Evolutionary conservation across 2,888 invertebrate species (phyloP).

Genomic region (Athalia cordata): DNA sequence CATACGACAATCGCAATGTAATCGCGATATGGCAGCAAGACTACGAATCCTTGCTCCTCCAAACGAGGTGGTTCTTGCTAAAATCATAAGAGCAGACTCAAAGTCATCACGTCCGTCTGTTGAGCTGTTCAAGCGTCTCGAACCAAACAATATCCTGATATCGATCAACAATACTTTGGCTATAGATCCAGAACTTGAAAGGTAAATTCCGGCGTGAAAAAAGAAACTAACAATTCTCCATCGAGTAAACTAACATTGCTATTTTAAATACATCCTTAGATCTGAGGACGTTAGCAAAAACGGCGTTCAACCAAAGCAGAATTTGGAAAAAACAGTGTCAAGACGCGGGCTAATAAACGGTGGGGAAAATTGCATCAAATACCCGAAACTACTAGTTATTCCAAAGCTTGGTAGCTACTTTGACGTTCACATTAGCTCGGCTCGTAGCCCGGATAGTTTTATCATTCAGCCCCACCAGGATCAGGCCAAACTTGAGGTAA

Average conservation of each 20-base stretch:
- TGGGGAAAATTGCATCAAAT: too few relatives aligned
- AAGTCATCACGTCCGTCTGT: conserved; percentile 74
- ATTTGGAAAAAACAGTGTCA: too few relatives aligned
- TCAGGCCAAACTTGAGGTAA: neutral
- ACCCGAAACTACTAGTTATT: conserved; percentile 55
- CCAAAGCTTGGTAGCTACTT: conserved; percentile 77
- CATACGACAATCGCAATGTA: conserved; percentile 75
- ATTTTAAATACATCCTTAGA: neutral
- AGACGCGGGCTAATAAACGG: too few relatives aligned
- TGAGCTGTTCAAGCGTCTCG: conserved; percentile 82
- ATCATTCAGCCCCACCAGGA: neutral
- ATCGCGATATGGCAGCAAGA: conserved; percentile 67
- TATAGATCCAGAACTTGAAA: conserved; percentile 78
- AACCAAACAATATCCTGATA: conserved; percentile 79
- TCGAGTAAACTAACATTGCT: neutral
- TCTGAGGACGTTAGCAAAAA: conserved; percentile 59
- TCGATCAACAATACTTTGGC: conserved; percentile 83
- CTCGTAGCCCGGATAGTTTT: conserved; percentile 60
- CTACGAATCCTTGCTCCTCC: conserved; percentile 74
- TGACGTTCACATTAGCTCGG: conserved; percentile 84
- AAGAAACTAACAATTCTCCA: neutral
- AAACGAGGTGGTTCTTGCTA: conserved; percentile 75
- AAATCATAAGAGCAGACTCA: conserved; percentile 23
- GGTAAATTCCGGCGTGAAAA: conserved; percentile 65
- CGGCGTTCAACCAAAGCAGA: too few relatives aligned